Base-by-base conservation (phyloP, 1,140 invertebrate genomes). In the Centruroides vittatus region DNA sequence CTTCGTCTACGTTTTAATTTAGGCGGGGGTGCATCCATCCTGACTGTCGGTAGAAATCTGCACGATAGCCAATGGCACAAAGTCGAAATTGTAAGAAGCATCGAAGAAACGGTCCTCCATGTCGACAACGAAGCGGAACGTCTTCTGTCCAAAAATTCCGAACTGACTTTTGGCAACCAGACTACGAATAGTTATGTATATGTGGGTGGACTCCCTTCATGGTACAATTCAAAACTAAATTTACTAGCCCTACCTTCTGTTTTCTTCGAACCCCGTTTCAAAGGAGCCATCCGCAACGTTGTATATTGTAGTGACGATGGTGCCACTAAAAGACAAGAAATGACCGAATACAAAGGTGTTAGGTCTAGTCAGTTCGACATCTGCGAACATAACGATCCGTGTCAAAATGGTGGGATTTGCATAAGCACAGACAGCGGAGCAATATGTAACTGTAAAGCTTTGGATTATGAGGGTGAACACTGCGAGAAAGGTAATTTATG, bases 391-490 rank as follows among this genome's bases (percentile, higher is more conserved):
- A 82, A 85, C 53, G 88, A 93, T 75, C 90, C 89, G 1, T 96
- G 93, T 76, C 85, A 90, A 73, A 88, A 97, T 71, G 89, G 86
- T 34, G 93, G 92, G 35, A 87, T 90, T 66, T 97, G 93, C 76
- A 92, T 95, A 74, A 90, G 86, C 61, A 94, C 90, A 6, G 92
- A 96, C 76, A 85, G 82, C 61, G 92, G 92, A 12, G 86, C 92
- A 49, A 84, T 89, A 69, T 98, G 93, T 78, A 90, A 97, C 73
- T 97, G 93, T 72, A 79, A 88, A 47, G 85, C 84, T 69, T 83
- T 88, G 9, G 88, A 94, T 71, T 96, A 87, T 74, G 87, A 93
- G 71, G 93, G 93, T 53, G 82, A 86, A 65, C 88, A 85, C 74
- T 96, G 93, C 76, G 90, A 96, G 76, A 88, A 90, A 85, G 89